Percentiles rank a stretch among this genome's conserved stretches.
Evolutionary conservation across 1,140 invertebrate species (phyloP).

Genomic region (Eciton burchellii): DNA sequence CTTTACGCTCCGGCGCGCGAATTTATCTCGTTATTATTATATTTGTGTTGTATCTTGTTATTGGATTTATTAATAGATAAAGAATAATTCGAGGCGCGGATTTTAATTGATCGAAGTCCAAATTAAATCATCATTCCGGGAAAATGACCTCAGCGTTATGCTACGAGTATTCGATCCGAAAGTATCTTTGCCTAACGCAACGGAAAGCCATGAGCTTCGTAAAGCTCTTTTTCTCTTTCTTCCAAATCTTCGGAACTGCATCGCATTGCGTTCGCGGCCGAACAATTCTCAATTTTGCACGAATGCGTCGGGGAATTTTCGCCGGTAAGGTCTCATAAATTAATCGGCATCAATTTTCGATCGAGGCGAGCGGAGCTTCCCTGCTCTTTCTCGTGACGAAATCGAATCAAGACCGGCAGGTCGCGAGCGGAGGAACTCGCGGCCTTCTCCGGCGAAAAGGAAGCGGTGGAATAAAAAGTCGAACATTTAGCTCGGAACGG

Average conservation of each 20-base stretch:
- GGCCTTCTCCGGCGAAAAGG: conserved; percentile 1
- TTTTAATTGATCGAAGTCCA: neutral
- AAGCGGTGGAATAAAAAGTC: conserved; percentile 48
- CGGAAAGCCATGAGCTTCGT: neutral
- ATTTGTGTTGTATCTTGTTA: too few species aligned
- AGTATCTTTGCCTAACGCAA: neutral
- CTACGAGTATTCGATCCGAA: neutral
- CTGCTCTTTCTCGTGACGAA: conserved; percentile 3
- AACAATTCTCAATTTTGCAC: neutral
- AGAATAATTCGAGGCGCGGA: neutral
- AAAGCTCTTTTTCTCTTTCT: neutral
- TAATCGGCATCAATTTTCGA: conserved; percentile 33
- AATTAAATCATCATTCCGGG: neutral
- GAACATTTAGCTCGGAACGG: conserved; percentile 48
- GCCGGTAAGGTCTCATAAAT: conserved; percentile 13
- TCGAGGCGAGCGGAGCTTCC: neutral
- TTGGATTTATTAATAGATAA: neutral
- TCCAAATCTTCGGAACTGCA: neutral
- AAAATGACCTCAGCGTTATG: neutral
- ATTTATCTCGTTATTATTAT: neutral
- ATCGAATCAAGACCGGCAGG: conserved; percentile 42
- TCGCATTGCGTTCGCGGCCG: neutral
- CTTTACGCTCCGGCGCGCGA: neutral
- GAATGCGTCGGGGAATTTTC: neutral
- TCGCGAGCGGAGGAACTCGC: neutral